Percentiles rank a stretch among this genome's conserved stretches.
These are phyloP conservation scores for Tolmerus cingulatus DNA, from an alignment of 2,888 invertebrate species.

Conservation along the genomic window DNA sequence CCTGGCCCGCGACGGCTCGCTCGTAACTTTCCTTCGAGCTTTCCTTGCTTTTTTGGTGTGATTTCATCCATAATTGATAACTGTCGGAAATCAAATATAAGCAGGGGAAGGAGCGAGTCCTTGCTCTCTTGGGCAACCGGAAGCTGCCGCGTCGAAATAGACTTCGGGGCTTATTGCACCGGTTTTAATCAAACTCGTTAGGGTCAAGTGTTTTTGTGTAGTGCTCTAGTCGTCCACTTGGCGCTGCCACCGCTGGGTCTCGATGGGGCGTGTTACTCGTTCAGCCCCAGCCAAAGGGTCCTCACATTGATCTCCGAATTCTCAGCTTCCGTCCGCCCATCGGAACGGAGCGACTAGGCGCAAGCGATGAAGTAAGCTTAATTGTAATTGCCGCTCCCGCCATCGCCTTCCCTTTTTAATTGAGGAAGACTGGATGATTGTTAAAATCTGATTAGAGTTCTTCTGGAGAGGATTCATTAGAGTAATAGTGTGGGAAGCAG, in stretches of 20 bases:
- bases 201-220: conserved; percentile 24
- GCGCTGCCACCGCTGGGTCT: not conserved
- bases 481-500: not conserved
- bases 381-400: conserved; percentile 15
- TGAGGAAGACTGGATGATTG: not conserved
- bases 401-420: conserved; percentile 4
- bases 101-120: not conserved
- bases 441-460: conserved; percentile 28
- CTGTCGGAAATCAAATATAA: conserved; percentile 25
- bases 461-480: conserved; percentile 1
- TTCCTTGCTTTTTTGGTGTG: conserved; percentile 18
- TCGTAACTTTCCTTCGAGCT: not conserved
- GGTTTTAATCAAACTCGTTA: conserved; percentile 38
- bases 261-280: not conserved
- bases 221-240: conserved; percentile 2
- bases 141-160: not conserved
- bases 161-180: conserved; percentile 11
- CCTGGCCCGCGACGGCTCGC: not conserved
- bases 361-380: conserved; percentile 24
- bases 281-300: not conserved
- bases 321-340: not conserved
- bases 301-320: not conserved
- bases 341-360: not conserved
- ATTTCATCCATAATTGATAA: conserved; percentile 31
- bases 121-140: not conserved